phyloP scores from a whole-genome alignment of 2,888 invertebrate species.

The Acholoe squamosa region DNA sequence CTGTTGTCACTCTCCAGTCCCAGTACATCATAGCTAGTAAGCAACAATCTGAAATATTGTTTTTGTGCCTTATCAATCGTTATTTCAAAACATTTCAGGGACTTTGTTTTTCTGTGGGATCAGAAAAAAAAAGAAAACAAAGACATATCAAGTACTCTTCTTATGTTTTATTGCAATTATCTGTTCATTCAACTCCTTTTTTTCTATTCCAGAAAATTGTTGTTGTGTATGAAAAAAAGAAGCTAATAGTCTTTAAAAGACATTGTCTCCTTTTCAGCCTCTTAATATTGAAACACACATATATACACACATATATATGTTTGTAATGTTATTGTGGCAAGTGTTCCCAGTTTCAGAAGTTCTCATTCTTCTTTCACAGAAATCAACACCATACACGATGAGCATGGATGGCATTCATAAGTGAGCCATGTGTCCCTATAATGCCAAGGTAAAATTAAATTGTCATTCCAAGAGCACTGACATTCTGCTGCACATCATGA shows the following conservation, averaged over 20 bases:
- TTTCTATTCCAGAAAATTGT: no score
- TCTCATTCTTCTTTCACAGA: conserved; percentile 83
- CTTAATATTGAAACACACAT: no score
- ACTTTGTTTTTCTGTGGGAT: no score
- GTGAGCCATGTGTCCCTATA: conserved; percentile 93
- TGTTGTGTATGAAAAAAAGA: no score
- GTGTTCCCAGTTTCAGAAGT: background rate
- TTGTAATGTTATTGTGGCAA: background rate
- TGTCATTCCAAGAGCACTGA: conserved; percentile 95
- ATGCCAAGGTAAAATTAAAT: conserved; percentile 88
- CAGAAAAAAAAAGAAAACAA: no score
- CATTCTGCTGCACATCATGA: conserved; percentile 96
- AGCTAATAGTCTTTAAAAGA: no score
- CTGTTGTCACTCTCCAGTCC: conserved; percentile 91
- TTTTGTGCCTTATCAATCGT: no score
- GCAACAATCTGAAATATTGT: conserved; percentile 75
- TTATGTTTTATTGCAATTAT: no score
- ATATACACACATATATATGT: no score
- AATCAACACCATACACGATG: conserved; percentile 95
- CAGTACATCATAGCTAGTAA: conserved; percentile 91
- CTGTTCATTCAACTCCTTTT: no score
- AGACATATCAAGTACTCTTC: background rate
- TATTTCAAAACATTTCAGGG: no score
- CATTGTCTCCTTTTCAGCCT: no score
- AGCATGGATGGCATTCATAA: conserved; percentile 98